These are phyloP conservation scores for Pristionchus exspectatus DNA, from an alignment of 2,888 invertebrate species.

Conservation along the genomic window DNA sequence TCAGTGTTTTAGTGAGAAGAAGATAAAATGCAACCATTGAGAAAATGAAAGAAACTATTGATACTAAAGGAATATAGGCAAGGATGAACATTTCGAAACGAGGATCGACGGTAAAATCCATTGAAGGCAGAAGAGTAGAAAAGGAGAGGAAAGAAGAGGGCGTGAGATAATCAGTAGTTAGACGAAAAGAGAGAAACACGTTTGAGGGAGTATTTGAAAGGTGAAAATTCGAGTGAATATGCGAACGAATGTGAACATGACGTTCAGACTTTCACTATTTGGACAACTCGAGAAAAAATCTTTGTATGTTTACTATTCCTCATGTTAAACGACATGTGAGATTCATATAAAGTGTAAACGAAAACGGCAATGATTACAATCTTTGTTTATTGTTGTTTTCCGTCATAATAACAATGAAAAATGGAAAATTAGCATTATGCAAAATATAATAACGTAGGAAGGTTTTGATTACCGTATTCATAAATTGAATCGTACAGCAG, in stretches of 20 bases:
- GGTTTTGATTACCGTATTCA: too few species aligned
- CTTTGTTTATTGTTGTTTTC: too few species aligned
- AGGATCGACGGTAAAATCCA: not conserved
- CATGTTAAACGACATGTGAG: too few species aligned
- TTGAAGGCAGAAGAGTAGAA: not conserved
- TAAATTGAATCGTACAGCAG: too few species aligned
- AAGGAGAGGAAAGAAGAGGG: not conserved
- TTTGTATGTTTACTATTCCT: too few species aligned
- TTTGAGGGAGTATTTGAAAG: not conserved
- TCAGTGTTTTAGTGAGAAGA: not conserved
- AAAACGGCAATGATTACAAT: too few species aligned
- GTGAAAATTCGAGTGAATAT: not conserved
- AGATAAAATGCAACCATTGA: conserved; percentile 1
- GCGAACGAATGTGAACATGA: not conserved
- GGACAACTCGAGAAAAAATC: too few species aligned
- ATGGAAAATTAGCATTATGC: too few species aligned
- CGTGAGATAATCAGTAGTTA: conserved; percentile 8
- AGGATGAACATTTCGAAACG: not conserved
- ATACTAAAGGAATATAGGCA: not conserved
- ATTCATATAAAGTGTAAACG: too few species aligned
- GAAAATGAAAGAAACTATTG: not conserved
- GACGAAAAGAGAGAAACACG: not conserved
- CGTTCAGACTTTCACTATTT: too few species aligned
- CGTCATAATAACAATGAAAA: too few species aligned
- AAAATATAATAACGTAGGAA: too few species aligned